Evolutionary conservation across 1,140 invertebrate species (phyloP).

Genomic region (Hyphantria cunea): DNA sequence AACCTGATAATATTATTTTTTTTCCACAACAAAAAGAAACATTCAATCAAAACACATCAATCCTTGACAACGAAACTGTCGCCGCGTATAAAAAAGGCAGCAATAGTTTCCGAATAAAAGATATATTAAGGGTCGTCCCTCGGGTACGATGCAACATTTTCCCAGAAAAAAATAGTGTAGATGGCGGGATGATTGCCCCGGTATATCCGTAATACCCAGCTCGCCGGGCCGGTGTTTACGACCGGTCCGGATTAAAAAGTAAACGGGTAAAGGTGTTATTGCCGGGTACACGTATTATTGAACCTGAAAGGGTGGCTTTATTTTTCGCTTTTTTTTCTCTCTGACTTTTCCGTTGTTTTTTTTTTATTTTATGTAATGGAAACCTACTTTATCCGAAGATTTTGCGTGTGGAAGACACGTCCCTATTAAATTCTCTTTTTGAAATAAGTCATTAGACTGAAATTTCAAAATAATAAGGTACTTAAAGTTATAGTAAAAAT

Average conservation of each 20-base stretch:
- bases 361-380: constrained; percentile 13
- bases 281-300: constrained; percentile 39
- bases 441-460: too few species aligned
- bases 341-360: constrained; percentile 5
- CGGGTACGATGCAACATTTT: constrained; percentile 49
- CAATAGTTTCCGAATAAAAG: constrained; percentile 44
- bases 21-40: not conserved
- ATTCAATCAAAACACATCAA: not conserved
- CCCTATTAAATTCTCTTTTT: too few species aligned
- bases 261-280: constrained; percentile 39
- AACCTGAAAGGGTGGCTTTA: constrained; percentile 4
- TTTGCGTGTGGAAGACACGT: too few species aligned
- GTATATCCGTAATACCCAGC: constrained; percentile 64
- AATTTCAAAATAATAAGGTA: too few species aligned
- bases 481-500: too few species aligned
- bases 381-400: too few species aligned
- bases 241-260: constrained; percentile 60
- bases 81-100: constrained; percentile 12
- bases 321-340: constrained; percentile 5
- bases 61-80: constrained; percentile 5
- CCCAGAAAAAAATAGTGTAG: constrained; percentile 64
- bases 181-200: constrained; percentile 64
- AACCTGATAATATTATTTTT: too few species aligned
- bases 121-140: constrained; percentile 43
- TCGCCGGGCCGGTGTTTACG: constrained; percentile 56